A percentile compares a stretch with the other conserved stretches of the same genome.
These are phyloP conservation scores for Agrypnia vestita DNA, from an alignment of 1,140 invertebrate species.

Conservation along the genomic window DNA sequence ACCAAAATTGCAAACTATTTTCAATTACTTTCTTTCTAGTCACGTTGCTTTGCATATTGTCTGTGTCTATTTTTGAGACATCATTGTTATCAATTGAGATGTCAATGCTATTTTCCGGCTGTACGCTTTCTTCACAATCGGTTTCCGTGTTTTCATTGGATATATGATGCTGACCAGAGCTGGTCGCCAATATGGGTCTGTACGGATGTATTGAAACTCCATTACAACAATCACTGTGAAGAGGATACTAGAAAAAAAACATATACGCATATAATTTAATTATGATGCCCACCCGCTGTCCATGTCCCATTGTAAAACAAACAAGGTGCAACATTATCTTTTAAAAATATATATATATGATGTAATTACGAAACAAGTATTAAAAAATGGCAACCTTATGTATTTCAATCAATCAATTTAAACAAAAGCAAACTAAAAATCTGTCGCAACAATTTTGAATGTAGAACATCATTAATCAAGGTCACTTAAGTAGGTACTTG, in stretches of 20 bases:
- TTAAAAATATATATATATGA: no score
- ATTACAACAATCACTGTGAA: conserved; percentile 88
- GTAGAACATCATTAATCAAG: no score
- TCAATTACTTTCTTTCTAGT: conserved; percentile 58
- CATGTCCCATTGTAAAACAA: no score
- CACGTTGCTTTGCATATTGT: neutral
- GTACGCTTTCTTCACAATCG: neutral
- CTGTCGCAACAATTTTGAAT: no score
- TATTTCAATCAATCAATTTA: no score
- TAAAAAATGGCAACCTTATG: no score
- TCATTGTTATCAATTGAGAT: neutral
- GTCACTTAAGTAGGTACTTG: no score
- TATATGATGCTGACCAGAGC: conserved; percentile 84
- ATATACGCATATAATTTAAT: neutral
- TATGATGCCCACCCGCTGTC: no score
- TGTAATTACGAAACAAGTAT: no score
- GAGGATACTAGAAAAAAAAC: conserved; percentile 70
- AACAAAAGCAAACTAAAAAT: no score
- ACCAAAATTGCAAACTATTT: conserved; percentile 71
- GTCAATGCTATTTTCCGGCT: neutral
- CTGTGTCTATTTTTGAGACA: neutral
- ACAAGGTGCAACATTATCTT: no score
- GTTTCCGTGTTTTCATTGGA: conserved; percentile 60
- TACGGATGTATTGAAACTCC: conserved; percentile 87
- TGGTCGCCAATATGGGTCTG: conserved; percentile 85